Evolutionary conservation across 2,113 vertebrate genomes (phyloP).

Genomic region (Xerus inauris): DNA sequence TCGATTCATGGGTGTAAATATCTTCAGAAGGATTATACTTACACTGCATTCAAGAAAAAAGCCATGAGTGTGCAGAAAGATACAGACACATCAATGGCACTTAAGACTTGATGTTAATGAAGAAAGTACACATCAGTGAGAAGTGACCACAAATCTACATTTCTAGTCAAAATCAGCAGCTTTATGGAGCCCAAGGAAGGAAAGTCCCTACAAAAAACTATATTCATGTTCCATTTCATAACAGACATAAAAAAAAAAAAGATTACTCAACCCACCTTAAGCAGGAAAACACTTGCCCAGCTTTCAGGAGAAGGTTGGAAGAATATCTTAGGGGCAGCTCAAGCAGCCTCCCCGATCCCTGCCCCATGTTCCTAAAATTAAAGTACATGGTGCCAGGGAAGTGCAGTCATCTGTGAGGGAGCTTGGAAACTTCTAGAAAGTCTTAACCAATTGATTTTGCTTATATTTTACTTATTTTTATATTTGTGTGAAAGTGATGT

Average conservation of each 20-base stretch:
- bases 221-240: neutral
- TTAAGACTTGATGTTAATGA: neutral
- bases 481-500: neutral
- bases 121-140: fast-evolving
- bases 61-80: neutral
- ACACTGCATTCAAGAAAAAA: neutral
- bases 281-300: neutral
- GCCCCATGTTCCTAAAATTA: neutral
- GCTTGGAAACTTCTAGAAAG: neutral
- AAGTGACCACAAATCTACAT: neutral
- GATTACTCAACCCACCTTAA: neutral
- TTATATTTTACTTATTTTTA: neutral
- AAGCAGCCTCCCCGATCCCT: neutral
- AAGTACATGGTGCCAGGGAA: neutral
- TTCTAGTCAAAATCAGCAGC: neutral
- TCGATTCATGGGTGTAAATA: neutral
- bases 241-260: neutral
- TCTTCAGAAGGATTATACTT: neutral
- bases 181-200: neutral
- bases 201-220: neutral
- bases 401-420: neutral
- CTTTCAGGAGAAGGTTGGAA: neutral
- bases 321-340: neutral
- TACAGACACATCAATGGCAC: neutral
- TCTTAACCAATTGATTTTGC: neutral